Base-by-base conservation (phyloP, 2,888 invertebrate species). In the Catocala sponsa region DNA sequence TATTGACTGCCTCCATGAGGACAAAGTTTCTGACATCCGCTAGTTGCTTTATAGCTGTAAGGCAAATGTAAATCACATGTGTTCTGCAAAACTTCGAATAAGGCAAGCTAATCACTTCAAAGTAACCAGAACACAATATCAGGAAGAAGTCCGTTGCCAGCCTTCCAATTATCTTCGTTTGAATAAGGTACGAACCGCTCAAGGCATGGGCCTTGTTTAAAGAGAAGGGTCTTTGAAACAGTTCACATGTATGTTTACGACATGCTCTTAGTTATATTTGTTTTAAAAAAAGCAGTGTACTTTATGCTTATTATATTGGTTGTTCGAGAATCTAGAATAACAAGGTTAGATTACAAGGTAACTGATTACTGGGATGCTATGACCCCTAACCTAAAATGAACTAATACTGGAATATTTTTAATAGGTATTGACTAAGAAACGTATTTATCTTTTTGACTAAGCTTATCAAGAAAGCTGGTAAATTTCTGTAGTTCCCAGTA, bases 41-140 rank as follows among this genome's bases (percentile, higher is more conserved):
- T 25, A 25, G 25, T 25, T 25, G 25, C 25, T 25, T 25, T 25
- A 25, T 25, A 25, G 0, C 25, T 48, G 48, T 25, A 71, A 65
- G 64, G 72, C 71, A 57, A 58, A 64, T 50, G 74, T 75, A 65
- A 72, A 64, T 56, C 33, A 46, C 42, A 44, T 64, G 55, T 63
- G 68, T 52, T 61, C 63, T 56, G 54, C 47, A 49, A 15, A 15
- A 15, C 42, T 49, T 64, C 60, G 48, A 60, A 66, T 72, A 72
- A 69, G 66, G 65, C 38, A 49, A 60, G 55, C 55, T 72, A 65
- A 75, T 75, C 63, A 63, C 71, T 57, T 68, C 52, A 52, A 56
- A 64, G 63, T 69, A 74, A 74, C 72, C 65, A 42, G 69, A 63
- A 76, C 72, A 74, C 76, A 76, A 76, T 70, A 76, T 75, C 73